Evolutionary conservation across 2,888 invertebrate genomes (phyloP).

Genomic region (Coecobrya sp.): DNA sequence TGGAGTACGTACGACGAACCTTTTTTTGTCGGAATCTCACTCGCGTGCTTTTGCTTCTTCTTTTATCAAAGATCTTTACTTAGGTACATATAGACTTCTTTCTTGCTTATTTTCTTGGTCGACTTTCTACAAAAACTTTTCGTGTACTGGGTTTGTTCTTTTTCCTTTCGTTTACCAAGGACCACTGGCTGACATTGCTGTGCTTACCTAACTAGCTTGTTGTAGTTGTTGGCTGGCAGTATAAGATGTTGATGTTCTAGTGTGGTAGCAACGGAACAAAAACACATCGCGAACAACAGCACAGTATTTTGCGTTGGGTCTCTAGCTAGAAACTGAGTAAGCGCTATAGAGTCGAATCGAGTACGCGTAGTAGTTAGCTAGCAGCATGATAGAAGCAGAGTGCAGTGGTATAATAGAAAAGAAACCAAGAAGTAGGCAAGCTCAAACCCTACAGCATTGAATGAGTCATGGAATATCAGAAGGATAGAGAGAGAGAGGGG

Average conservation of each 20-base stretch:
- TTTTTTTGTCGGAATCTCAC: conserved; percentile 8
- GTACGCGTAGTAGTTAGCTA: no score
- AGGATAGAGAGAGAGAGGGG: not conserved
- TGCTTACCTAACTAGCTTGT: not conserved
- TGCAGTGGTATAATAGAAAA: no score
- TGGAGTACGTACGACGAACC: conserved; percentile 14
- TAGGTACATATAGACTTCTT: not conserved
- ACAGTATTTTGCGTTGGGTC: not conserved
- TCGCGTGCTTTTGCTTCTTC: not conserved
- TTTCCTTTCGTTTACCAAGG: conserved; percentile 16
- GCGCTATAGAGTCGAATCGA: not conserved
- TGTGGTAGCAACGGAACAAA: not conserved
- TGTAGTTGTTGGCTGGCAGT: conserved; percentile 2
- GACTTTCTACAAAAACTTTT: not conserved
- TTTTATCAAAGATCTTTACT: not conserved
- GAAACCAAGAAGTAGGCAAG: conserved; percentile 7
- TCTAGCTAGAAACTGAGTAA: not conserved
- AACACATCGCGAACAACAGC: not conserved
- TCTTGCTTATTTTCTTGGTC: not conserved
- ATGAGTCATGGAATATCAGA: not conserved
- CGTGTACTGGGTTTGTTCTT: conserved; percentile 24
- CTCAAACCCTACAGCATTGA: not conserved
- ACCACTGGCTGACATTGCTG: conserved; percentile 30
- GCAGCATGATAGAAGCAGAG: no score
- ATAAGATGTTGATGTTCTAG: not conserved